A percentile compares a stretch with the other conserved stretches of the same genome.
These are phyloP conservation scores for Agrenia bidenticulata DNA, from an alignment of 2,888 invertebrate species.

Conservation along the genomic window DNA sequence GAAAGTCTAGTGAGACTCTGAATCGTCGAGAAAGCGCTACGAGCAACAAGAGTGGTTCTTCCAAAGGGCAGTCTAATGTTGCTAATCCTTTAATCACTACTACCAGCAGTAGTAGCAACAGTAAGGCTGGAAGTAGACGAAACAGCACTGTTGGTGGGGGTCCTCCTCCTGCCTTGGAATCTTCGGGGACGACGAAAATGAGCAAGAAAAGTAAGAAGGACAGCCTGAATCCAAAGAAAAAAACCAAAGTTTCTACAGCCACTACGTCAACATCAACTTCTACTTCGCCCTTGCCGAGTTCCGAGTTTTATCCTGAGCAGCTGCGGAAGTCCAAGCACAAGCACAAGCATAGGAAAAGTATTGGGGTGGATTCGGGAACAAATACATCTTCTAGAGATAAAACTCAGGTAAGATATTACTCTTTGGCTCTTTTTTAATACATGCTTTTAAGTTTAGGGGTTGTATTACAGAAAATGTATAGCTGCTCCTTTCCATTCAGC, in stretches of 20 bases:
- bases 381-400: neutral
- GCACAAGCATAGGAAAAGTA: neutral
- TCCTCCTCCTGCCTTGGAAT: too few relatives aligned
- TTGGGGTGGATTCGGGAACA: constrained; percentile 2
- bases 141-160: neutral
- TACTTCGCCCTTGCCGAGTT: constrained; percentile 28
- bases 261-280: constrained; percentile 46
- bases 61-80: neutral
- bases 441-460: too few relatives aligned
- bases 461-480: too few relatives aligned
- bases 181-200: constrained; percentile 11
- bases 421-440: too few relatives aligned
- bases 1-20: constrained; percentile 33
- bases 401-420: neutral
- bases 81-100: neutral
- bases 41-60: constrained; percentile 23
- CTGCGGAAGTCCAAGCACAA: neutral
- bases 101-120: constrained; percentile 9
- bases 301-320: constrained; percentile 2
- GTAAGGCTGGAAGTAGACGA: constrained; percentile 14
- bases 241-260: constrained; percentile 26
- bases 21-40: constrained; percentile 37
- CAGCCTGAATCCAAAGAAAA: constrained; percentile 42
- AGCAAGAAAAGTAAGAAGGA: constrained; percentile 26
- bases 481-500: too few relatives aligned